Conservation (phyloP, 2,113 vertebrate genomes). For the Todiramphus chloris region DNA sequence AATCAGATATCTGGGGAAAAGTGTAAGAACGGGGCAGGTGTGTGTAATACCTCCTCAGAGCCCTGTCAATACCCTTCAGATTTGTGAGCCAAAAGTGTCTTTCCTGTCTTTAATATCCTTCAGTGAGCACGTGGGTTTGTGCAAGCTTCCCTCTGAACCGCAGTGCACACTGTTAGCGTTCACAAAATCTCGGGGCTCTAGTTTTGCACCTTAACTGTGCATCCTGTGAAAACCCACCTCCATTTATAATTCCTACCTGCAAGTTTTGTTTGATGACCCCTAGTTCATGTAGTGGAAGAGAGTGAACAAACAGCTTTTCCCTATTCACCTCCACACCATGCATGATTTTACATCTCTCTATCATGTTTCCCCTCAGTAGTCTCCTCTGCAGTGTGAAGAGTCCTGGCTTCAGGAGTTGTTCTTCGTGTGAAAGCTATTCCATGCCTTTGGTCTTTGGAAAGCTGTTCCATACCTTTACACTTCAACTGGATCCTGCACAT, state of each 20-base stretch:
- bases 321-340: accelerated
- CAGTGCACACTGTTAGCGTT: background rate
- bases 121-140: background rate
- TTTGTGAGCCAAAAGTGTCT: background rate
- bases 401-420: background rate
- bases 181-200: background rate
- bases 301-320: background rate
- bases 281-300: background rate
- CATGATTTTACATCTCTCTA: background rate
- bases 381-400: background rate
- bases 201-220: background rate
- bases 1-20: background rate
- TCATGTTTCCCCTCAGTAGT: background rate
- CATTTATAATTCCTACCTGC: background rate
- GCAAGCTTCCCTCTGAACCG: background rate
- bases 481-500: background rate
- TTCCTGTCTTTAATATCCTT: background rate
- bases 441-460: background rate
- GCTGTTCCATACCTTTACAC: background rate
- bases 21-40: background rate
- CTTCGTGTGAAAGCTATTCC: background rate
- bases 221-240: background rate
- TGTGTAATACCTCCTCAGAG: background rate
- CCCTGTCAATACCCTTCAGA: background rate
- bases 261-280: background rate